Percentiles rank a stretch among this genome's conserved stretches.
phyloP scores from a whole-genome alignment of 2,888 invertebrate genomes.

The Cephus pygmeus region DNA sequence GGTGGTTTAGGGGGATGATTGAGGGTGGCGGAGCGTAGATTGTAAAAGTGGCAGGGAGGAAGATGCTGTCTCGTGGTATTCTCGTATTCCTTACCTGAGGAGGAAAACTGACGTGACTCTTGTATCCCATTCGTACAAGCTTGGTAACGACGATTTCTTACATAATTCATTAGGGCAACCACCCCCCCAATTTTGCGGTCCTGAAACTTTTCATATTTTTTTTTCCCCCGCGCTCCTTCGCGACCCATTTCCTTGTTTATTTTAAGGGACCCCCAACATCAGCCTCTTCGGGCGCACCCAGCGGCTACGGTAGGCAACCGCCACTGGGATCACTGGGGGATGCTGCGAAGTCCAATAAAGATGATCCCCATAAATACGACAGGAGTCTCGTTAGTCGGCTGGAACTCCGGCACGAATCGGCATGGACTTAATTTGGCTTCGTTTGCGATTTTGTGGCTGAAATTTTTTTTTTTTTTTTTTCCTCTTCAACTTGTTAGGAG shows the following conservation, averaged over 20 bases:
- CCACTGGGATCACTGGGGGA: background rate
- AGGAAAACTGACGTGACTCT: background rate
- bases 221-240: background rate
- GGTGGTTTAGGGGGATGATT: too few species aligned
- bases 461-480: background rate
- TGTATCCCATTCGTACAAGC: background rate
- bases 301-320: background rate
- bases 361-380: constrained; percentile 3
- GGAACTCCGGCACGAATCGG: background rate
- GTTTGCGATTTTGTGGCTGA: background rate
- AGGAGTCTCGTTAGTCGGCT: background rate
- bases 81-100: background rate
- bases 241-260: background rate
- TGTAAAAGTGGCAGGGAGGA: background rate
- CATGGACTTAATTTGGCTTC: background rate
- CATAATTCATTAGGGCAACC: constrained; percentile 1
- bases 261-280: background rate
- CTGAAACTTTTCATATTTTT: constrained; percentile 5
- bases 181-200: background rate
- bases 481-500: background rate
- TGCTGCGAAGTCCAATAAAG: background rate
- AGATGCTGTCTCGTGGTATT: background rate
- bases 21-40: too few species aligned
- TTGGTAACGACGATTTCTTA: background rate
- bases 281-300: background rate